Conservation (phyloP, 2,888 invertebrate species). For the Athrips mouffetella region DNA sequence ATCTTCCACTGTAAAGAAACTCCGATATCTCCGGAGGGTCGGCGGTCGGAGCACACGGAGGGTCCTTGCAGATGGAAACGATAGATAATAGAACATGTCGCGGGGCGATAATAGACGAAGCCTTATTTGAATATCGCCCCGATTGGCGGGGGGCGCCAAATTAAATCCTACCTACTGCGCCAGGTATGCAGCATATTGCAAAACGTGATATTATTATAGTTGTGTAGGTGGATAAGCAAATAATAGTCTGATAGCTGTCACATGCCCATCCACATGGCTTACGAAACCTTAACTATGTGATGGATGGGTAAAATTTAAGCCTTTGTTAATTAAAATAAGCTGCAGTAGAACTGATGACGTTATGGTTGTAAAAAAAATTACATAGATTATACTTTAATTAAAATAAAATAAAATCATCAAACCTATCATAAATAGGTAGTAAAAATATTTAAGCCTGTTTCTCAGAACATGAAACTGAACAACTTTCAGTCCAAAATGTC, state of each 20-base stretch:
- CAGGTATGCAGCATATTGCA: conserved; percentile 40
- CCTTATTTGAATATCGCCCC: conserved; percentile 75
- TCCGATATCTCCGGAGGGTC: not conserved
- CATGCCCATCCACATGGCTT: no score
- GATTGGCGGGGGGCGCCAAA: conserved; percentile 67
- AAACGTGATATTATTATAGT: not conserved
- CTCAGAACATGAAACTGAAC: no score
- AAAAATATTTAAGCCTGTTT: no score
- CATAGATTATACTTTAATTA: no score
- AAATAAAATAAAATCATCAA: no score
- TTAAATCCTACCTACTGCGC: conserved; percentile 65
- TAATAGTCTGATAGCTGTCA: not conserved
- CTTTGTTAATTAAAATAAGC: no score
- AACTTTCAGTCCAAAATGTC: no score
- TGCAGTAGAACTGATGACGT: no score
- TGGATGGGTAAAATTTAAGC: not conserved
- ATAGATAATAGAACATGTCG: conserved; percentile 70
- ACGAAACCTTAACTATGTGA: not conserved
- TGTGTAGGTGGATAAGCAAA: not conserved
- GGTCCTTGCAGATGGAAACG: conserved; percentile 58
- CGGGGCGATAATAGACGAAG: conserved; percentile 71
- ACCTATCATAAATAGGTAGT: no score
- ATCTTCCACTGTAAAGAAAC: conserved; percentile 3
- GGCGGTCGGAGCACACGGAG: conserved; percentile 36
- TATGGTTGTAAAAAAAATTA: no score